phyloP scores from a whole-genome alignment of 2,797 vertebrate species.

The Galaxias olidus region DNA sequence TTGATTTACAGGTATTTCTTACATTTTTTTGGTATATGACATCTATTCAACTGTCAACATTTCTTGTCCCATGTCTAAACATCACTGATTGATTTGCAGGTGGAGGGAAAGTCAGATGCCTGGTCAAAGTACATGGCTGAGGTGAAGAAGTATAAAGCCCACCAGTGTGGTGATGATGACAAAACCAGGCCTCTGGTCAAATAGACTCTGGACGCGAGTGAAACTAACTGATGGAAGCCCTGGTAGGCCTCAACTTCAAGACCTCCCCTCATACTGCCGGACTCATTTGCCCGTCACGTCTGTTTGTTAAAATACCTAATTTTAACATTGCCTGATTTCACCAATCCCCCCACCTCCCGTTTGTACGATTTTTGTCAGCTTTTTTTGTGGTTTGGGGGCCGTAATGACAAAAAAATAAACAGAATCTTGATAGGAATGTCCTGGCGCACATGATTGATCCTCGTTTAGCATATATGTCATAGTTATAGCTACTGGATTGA shows the following conservation, averaged over 20 bases:
- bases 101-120: conserved; percentile 90
- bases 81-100: conserved; percentile 61
- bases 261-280: conserved; percentile 56
- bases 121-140: conserved; percentile 98
- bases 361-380: conserved; percentile 32
- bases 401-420: conserved; percentile 37
- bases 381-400: conserved; percentile 37
- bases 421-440: conserved; percentile 33
- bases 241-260: conserved; percentile 25
- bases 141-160: conserved; percentile 97
- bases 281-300: conserved; percentile 20
- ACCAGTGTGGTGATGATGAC: conserved; percentile 95
- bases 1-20: conserved; percentile 82
- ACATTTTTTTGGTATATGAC: neutral
- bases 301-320: conserved; percentile 26
- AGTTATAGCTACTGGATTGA: conserved; percentile 30
- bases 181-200: conserved; percentile 96
- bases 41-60: neutral
- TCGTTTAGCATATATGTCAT: conserved; percentile 20
- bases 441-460: conserved; percentile 19
- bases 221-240: conserved; percentile 34
- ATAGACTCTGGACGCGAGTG: conserved; percentile 59
- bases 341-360: neutral
- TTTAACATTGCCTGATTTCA: conserved; percentile 27
- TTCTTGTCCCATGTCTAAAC: neutral